These are phyloP conservation scores for Larimichthys polyactis DNA, from an alignment of 2,113 vertebrate species.

Conservation along the genomic window DNA sequence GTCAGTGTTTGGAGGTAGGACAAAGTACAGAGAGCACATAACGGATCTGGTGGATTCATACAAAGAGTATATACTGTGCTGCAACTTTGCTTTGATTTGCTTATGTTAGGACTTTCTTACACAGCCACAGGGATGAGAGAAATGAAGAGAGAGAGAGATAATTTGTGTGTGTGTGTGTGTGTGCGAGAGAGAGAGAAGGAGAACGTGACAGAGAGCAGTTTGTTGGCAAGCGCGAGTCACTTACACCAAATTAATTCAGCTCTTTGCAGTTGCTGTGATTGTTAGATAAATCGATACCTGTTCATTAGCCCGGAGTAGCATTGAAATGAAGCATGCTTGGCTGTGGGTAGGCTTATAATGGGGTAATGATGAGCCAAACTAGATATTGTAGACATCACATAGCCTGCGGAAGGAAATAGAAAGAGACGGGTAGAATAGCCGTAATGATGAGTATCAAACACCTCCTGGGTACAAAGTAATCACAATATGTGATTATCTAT, in stretches of 20 bases:
- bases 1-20: not conserved
- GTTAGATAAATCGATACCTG: constrained; percentile 74
- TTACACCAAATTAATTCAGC: constrained; percentile 73
- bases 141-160: not conserved
- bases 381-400: constrained; percentile 58
- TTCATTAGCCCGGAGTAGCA: constrained; percentile 70
- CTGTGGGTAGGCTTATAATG: constrained; percentile 59
- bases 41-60: constrained; percentile 11
- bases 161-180: not conserved
- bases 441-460: constrained; percentile 54
- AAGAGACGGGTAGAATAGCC: constrained; percentile 47
- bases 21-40: not conserved
- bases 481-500: constrained; percentile 51
- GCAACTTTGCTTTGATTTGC: constrained; percentile 28
- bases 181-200: not conserved
- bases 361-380: constrained; percentile 60
- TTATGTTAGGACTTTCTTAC: constrained; percentile 46
- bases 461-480: constrained; percentile 56
- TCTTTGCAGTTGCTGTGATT: constrained; percentile 63
- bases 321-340: constrained; percentile 63
- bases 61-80: not conserved
- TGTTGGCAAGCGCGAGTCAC: constrained; percentile 65
- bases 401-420: constrained; percentile 54
- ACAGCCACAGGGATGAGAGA: constrained; percentile 9
- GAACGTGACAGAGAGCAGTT: constrained; percentile 35